Conservation (phyloP, 2,888 invertebrate genomes). For the Augochlorella aurata region DNA sequence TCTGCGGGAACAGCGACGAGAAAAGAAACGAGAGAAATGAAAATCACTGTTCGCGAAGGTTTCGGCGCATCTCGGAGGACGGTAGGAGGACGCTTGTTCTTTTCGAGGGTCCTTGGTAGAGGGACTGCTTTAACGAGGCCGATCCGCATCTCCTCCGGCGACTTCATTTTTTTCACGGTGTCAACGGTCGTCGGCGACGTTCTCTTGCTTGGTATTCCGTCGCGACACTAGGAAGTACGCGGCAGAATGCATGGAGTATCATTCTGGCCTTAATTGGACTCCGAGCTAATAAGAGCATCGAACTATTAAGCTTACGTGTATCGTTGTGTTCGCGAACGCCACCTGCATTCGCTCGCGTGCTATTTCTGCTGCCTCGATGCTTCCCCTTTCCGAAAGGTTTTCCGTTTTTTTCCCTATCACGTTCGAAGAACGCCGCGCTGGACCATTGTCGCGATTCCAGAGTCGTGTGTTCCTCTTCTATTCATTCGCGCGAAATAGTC, state of each 20-base stretch:
- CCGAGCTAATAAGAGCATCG: constrained; percentile 67
- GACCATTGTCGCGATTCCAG: not conserved
- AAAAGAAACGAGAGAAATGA: not conserved
- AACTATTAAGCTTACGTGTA: constrained; percentile 53
- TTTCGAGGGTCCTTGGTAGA: not conserved
- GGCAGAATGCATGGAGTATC: constrained; percentile 63
- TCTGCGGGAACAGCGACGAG: not conserved
- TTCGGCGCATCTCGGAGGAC: not conserved
- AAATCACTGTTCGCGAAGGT: not conserved
- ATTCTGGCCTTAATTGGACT: constrained; percentile 75
- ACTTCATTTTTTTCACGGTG: constrained; percentile 41
- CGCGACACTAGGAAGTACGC: constrained; percentile 74
- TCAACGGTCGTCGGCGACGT: constrained; percentile 46
- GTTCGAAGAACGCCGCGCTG: not conserved
- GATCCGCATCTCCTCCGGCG: constrained; percentile 15
- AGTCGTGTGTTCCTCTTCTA: not conserved
- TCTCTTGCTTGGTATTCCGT: constrained; percentile 71
- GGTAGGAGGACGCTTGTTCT: not conserved
- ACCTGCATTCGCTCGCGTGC: constrained; percentile 34
- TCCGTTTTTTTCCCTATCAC: not conserved
- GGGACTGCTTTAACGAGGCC: not conserved
- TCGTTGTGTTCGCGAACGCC: constrained; percentile 50
- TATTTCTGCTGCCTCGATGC: constrained; percentile 17
- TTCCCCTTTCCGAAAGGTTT: not conserved
- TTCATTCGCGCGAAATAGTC: not conserved